Base-by-base conservation (phyloP, 2,113 vertebrate species). In the Pungitius pungitius region DNA sequence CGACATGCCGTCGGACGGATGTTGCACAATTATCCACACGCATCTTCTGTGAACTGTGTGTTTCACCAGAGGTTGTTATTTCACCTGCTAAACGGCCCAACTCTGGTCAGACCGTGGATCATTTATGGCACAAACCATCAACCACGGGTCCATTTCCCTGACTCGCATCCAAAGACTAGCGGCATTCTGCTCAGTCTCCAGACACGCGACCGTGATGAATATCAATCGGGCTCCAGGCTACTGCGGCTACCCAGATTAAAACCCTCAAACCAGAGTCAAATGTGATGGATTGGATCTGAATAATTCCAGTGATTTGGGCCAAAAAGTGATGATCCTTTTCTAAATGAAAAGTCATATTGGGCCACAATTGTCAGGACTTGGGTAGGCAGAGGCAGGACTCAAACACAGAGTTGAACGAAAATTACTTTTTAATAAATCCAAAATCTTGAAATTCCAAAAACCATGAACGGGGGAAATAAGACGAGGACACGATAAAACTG, bases 141-240 rank as follows among this genome's bases (percentile, higher is more conserved):
- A 70, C 63, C 69, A 14, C 39, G 10, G 30, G 58, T 26, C 42
- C 56, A 20, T 69, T 75, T 65, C 55, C 54, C 39, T 91, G 89
- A 90, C 80, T 89, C 88, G 88, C 68, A 75, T 40, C 65, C 74
- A 65, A 69, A 57, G 52, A 80, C 82, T 76, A 83, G 85, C 75
- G 81, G 76, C 77, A 47, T 52, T 73, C 75, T 58, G 35, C 78
- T 87, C 42, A 27, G 40, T 55, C 47, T 83, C 65, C 75, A 89
- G 82, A 87, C 87, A 90, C 89, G 65, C 85, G 80, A 81, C 88
- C 69, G 39, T 87, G 81, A 85, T 84, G 80, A 88, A 85, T 77
- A 85, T 81, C 69, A 83, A 24, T 13, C 49, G 54, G 52, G 62
- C 76, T 83, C 82, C 79, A 84, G 86, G 75, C 83, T 87, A 82